Conservation (phyloP, 2,113 vertebrate species). For the Charadrius vociferus region DNA sequence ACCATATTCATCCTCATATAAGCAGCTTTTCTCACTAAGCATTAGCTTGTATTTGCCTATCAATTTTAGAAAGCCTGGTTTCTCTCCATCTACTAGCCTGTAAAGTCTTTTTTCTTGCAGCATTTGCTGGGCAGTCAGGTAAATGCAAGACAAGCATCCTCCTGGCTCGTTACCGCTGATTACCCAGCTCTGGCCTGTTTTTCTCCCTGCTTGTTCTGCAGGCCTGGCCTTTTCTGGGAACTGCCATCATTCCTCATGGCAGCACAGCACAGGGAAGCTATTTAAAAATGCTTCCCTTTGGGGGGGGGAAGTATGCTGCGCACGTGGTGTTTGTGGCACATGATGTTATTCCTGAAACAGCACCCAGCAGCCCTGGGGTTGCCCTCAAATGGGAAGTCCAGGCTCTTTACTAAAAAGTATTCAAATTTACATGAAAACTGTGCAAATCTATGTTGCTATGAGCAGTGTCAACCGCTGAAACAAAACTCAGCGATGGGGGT, state of each 20-base stretch:
- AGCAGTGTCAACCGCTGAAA: not conserved
- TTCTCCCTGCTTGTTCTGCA: not conserved
- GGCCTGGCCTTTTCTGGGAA: not conserved
- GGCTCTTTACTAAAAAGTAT: not conserved
- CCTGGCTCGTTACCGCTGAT: not conserved
- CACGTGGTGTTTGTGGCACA: accelerated
- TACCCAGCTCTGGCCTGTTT: not conserved
- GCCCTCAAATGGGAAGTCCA: not conserved
- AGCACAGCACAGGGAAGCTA: not conserved
- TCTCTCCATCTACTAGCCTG: not conserved
- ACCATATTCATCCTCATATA: constrained; percentile 46
- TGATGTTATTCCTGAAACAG: not conserved
- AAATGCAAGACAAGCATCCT: constrained; percentile 46
- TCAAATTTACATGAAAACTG: not conserved
- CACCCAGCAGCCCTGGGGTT: accelerated
- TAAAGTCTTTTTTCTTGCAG: constrained; percentile 15
- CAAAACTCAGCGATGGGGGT: accelerated
- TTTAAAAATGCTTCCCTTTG: not conserved
- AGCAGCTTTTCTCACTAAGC: constrained; percentile 54
- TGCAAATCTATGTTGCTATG: not conserved
- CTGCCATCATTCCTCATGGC: not conserved
- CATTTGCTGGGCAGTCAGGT: not conserved
- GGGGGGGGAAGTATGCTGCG: not conserved
- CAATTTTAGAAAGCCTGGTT: constrained; percentile 31
- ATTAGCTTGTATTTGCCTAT: constrained; percentile 37